These are phyloP conservation scores for Pteropus rufus DNA, from an alignment of 2,797 vertebrate genomes.

Conservation along the genomic window DNA sequence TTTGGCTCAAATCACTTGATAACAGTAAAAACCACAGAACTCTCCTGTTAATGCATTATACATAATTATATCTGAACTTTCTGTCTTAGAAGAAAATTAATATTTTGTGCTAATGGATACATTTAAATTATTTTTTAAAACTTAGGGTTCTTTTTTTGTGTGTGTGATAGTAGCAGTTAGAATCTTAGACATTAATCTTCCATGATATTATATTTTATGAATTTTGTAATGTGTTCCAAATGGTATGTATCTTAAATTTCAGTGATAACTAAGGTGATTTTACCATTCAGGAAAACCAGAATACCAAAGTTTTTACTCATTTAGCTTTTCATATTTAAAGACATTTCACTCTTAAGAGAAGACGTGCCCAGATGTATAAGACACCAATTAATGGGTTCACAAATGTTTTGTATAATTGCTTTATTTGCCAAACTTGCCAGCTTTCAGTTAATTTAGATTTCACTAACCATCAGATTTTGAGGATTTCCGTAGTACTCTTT, in stretches of 20 bases:
- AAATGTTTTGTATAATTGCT: background rate
- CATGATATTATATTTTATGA: slow-evolving; percentile 47
- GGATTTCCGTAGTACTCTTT: background rate
- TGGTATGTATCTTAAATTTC: slow-evolving; percentile 52
- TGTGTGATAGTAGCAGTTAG: slow-evolving; percentile 52
- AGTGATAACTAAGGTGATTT: slow-evolving; percentile 36
- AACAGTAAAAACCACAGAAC: slow-evolving; percentile 31
- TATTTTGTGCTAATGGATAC: slow-evolving; percentile 59
- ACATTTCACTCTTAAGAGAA: slow-evolving; percentile 41
- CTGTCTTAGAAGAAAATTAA: slow-evolving; percentile 44
- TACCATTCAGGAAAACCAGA: slow-evolving; percentile 23
- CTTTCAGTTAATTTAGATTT: slow-evolving; percentile 39
- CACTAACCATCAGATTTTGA: background rate
- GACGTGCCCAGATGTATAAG: background rate
- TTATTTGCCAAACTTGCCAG: background rate
- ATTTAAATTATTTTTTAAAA: slow-evolving; percentile 57
- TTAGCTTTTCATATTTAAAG: slow-evolving; percentile 32
- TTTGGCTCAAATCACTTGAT: slow-evolving; percentile 33
- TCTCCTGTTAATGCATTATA: slow-evolving; percentile 42
- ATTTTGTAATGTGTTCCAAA: slow-evolving; percentile 53
- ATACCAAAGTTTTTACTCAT: background rate
- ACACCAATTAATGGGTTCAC: background rate
- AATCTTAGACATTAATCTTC: slow-evolving; percentile 46
- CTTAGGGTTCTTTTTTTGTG: slow-evolving; percentile 51
- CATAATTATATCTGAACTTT: slow-evolving; percentile 64